Evolutionary conservation across 2,888 invertebrate species (phyloP).

Genomic region (Drosophila phalerata): DNA sequence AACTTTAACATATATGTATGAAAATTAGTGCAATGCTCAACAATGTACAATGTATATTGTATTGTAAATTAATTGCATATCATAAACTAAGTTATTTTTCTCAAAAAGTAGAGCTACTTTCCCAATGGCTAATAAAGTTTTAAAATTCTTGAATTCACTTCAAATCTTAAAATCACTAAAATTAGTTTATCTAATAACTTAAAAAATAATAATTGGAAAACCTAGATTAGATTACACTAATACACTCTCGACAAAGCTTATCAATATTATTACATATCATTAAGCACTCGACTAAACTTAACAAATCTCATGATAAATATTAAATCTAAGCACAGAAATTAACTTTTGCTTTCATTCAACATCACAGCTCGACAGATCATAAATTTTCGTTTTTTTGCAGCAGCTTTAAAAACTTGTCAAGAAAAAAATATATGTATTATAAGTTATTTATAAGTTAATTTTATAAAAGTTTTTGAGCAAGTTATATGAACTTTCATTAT

Average conservation of each 20-base stretch:
- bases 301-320: background rate
- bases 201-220: background rate
- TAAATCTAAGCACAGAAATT: conserved; percentile 1
- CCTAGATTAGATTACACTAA: background rate
- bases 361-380: background rate
- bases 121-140: background rate
- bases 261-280: conserved; percentile 1
- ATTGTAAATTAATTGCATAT: too few relatives aligned
- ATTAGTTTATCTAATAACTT: too few relatives aligned
- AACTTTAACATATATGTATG: too few relatives aligned
- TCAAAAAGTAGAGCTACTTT: background rate
- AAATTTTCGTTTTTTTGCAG: background rate
- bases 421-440: conserved; percentile 2
- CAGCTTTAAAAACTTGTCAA: conserved; percentile 1
- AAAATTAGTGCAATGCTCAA: too few relatives aligned
- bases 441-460: conserved; percentile 5
- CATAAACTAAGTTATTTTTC: background rate
- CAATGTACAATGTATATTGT: too few relatives aligned
- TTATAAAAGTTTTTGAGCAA: background rate
- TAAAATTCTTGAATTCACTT: too few relatives aligned
- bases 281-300: background rate
- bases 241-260: background rate
- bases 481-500: background rate
- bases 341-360: conserved; percentile 9
- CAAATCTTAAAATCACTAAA: too few relatives aligned